Conservation (phyloP, 2,113 vertebrate species). For the Gavialis gangeticus region DNA sequence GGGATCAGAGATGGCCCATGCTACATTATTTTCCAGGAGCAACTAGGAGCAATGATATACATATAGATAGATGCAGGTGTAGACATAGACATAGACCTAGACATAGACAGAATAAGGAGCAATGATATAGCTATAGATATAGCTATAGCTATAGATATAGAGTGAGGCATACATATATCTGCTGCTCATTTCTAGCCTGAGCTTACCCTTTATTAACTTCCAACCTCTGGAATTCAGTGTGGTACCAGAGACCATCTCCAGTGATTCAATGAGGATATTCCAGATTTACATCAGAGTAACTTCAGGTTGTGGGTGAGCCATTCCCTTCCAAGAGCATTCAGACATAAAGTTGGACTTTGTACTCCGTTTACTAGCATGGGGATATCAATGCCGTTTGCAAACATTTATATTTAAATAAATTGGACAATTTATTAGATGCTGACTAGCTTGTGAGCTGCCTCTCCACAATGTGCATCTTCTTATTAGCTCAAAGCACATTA, state of each 20-base stretch:
- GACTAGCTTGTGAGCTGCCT: conserved; percentile 4
- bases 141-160: too few relatives aligned
- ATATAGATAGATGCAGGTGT: too few relatives aligned
- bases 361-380: neutral
- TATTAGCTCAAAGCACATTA: conserved; percentile 62
- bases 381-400: conserved; percentile 36
- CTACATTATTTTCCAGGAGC: too few relatives aligned
- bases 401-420: conserved; percentile 63
- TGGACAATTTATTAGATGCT: neutral
- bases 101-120: too few relatives aligned
- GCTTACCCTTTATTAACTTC: neutral
- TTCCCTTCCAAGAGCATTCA: neutral
- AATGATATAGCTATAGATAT: too few relatives aligned
- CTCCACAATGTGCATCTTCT: conserved; percentile 38
- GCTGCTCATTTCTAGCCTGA: fast-evolving
- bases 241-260: neutral
- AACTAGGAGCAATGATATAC: too few relatives aligned
- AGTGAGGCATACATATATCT: too few relatives aligned
- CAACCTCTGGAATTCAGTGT: neutral
- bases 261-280: fast-evolving
- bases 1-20: too few relatives aligned
- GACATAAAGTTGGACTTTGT: conserved; percentile 1
- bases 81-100: too few relatives aligned
- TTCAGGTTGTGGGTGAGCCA: neutral
- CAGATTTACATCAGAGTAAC: neutral